Percentiles rank a stretch among this genome's conserved stretches.
Evolutionary conservation across 2,797 vertebrate species (phyloP).

Genomic region (Myioborus miniatus): DNA sequence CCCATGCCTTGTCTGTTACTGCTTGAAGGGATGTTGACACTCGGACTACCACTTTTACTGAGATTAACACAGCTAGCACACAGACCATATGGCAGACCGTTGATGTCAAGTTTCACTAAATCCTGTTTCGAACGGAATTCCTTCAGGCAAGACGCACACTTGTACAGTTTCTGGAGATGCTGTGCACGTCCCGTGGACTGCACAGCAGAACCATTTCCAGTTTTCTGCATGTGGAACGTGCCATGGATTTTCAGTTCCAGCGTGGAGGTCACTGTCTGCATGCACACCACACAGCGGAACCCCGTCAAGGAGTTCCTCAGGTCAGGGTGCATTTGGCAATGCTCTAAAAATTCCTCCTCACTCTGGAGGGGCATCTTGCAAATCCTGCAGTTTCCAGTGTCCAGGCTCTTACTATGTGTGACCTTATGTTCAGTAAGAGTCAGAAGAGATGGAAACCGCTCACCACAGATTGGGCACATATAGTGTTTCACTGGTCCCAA

Average conservation of each 20-base stretch:
- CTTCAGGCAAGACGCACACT: slow-evolving; percentile 96
- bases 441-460: slow-evolving; percentile 96
- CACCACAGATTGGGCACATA: slow-evolving; percentile 99
- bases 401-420: slow-evolving; percentile 98
- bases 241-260: slow-evolving; percentile 99
- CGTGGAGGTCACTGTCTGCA: slow-evolving; percentile 99
- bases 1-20: slow-evolving; percentile 79
- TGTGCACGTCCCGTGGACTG: slow-evolving; percentile 80
- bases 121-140: slow-evolving; percentile 97
- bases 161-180: slow-evolving; percentile 88
- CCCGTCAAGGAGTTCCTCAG: slow-evolving; percentile 97
- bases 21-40: slow-evolving; percentile 76
- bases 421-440: slow-evolving; percentile 99
- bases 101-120: slow-evolving; percentile 96
- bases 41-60: slow-evolving; percentile 88
- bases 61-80: slow-evolving; percentile 91
- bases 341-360: slow-evolving; percentile 98
- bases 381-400: slow-evolving; percentile 98
- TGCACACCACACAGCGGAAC: slow-evolving; percentile 98
- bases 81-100: slow-evolving; percentile 95
- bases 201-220: slow-evolving; percentile 83
- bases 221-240: slow-evolving; percentile 99
- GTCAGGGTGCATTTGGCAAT: slow-evolving; percentile 99
- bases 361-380: slow-evolving; percentile 98
- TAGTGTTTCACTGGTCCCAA: slow-evolving; percentile 99